Evolutionary conservation across 1,140 invertebrate genomes (phyloP).

Genomic region (Drosophila saltans): DNA sequence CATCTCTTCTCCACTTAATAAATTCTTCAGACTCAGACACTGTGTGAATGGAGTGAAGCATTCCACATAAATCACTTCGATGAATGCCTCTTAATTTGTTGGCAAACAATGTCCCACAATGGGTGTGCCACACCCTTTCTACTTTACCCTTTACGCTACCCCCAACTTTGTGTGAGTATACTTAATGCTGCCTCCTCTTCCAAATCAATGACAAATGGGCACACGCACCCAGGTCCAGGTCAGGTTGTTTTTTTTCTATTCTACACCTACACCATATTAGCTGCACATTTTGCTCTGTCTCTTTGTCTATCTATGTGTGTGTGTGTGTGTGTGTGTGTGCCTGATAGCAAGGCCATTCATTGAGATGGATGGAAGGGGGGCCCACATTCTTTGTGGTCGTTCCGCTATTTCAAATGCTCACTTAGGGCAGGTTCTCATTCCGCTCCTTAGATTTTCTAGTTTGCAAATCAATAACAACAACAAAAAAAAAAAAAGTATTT

Average conservation of each 20-base stretch:
- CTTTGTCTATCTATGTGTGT: background rate
- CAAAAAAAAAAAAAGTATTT: conserved; percentile 38
- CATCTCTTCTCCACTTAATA: conserved; percentile 36
- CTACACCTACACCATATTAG: background rate
- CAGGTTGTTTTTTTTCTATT: conserved; percentile 17
- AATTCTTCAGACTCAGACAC: conserved; percentile 27
- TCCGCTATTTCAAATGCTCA: conserved; percentile 45
- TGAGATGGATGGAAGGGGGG: background rate
- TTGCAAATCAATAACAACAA: conserved; percentile 64
- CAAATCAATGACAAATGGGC: conserved; percentile 19
- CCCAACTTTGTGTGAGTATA: background rate
- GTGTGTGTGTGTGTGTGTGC: background rate
- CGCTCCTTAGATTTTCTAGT: conserved; percentile 48
- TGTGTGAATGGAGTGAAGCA: conserved; percentile 25
- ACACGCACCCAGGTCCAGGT: conserved; percentile 12
- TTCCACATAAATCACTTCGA: conserved; percentile 34
- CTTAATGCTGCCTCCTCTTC: background rate
- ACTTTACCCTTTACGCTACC: background rate
- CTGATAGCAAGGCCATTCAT: conserved; percentile 44
- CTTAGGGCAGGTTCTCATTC: conserved; percentile 35
- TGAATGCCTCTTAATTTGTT: conserved; percentile 66
- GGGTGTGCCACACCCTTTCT: conserved; percentile 4
- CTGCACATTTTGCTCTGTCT: no score
- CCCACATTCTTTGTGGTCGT: conserved; percentile 10
- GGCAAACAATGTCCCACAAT: conserved; percentile 26